Evolutionary conservation across 1,140 invertebrate genomes (phyloP).

Genomic region (Rhagoletis pomonella): DNA sequence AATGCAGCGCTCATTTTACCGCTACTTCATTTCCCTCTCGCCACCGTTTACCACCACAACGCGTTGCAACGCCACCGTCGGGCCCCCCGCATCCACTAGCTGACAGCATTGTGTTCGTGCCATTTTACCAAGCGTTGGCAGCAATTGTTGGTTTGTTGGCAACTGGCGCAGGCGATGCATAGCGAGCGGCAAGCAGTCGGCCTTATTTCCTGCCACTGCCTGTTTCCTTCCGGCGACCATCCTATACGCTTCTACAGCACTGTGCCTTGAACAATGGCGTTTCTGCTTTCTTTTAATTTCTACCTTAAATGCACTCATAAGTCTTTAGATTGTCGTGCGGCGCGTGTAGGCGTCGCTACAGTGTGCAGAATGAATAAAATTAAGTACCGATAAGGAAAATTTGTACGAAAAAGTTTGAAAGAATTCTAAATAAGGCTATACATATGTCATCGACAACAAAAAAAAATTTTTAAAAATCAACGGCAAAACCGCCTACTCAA

Average conservation of each 20-base stretch:
- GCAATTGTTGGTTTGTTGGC: constrained; percentile 23
- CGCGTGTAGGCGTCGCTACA: too few species aligned
- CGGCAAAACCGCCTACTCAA: too few species aligned
- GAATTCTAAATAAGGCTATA: too few species aligned
- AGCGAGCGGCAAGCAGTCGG: constrained; percentile 15
- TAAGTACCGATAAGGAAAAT: neutral
- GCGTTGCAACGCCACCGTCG: neutral
- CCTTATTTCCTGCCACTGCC: constrained; percentile 49
- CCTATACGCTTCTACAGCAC: neutral
- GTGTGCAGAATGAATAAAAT: neutral
- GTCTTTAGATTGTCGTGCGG: neutral
- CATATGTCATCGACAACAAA: too few species aligned
- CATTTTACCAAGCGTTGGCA: neutral
- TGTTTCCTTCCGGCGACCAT: constrained; percentile 43
- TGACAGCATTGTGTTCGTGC: constrained; percentile 9
- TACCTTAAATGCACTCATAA: constrained; percentile 41
- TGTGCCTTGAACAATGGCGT: neutral
- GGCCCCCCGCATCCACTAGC: neutral
- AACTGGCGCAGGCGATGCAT: neutral
- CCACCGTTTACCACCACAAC: constrained; percentile 24
- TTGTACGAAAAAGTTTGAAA: too few species aligned
- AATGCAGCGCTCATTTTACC: constrained; percentile 48
- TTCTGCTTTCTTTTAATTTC: constrained; percentile 38
- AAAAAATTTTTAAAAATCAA: too few species aligned
- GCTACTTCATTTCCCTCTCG: constrained; percentile 39